These are phyloP conservation scores for Zoroaster sp. DNA, from an alignment of 53 echinoderm and acorn worm genomes.

Conservation along the genomic window DNA sequence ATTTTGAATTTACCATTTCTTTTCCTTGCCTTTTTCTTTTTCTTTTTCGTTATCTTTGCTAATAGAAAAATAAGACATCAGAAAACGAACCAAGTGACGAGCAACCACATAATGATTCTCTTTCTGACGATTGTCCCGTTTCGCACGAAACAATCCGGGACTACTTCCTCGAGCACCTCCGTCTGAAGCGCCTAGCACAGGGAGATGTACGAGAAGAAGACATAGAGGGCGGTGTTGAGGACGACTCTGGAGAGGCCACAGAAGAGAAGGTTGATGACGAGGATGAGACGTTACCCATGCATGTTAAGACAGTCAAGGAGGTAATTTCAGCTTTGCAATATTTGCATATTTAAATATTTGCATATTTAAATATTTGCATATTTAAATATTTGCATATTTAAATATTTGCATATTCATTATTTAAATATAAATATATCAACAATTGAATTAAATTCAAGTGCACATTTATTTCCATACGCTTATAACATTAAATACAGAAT, in stretches of 20 bases:
- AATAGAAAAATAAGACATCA: neutral
- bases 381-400: too few species aligned
- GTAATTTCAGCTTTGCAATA: too few species aligned
- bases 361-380: too few species aligned
- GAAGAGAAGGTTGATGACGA: conserved; percentile 44
- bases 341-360: too few species aligned
- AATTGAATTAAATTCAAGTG: too few species aligned
- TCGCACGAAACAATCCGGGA: conserved; percentile 43
- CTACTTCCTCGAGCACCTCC: conserved; percentile 66
- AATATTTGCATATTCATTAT: too few species aligned
- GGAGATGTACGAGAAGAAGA: conserved; percentile 63
- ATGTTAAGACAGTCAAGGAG: conserved; percentile 74
- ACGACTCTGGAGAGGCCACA: neutral
- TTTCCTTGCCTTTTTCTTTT: neutral
- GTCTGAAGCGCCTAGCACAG: conserved; percentile 61
- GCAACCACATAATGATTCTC: neutral
- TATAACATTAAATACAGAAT: too few species aligned
- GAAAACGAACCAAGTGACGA: neutral
- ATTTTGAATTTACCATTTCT: too few species aligned
- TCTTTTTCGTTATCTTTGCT: neutral
- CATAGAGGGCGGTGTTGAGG: conserved; percentile 3
- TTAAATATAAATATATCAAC: too few species aligned
- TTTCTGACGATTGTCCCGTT: neutral
- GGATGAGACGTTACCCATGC: conserved; percentile 71
- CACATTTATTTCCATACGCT: too few species aligned